Percentiles rank a stretch among this genome's conserved stretches.
Conservation (phyloP, 2,797 vertebrate genomes). For the Morelia viridis region DNA sequence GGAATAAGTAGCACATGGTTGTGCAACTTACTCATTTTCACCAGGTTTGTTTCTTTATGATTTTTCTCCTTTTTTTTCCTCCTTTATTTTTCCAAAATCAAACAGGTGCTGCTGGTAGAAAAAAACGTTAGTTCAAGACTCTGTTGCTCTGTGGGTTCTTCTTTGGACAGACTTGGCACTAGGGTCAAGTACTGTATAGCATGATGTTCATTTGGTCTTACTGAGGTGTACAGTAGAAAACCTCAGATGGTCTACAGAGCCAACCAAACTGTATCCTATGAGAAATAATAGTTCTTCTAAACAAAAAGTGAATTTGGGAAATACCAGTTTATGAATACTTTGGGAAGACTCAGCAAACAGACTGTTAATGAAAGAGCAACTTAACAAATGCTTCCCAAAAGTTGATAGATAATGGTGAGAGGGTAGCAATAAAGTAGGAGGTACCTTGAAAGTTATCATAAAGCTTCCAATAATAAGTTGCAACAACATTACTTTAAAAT, state of each 20-base stretch:
- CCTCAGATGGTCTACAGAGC: not conserved
- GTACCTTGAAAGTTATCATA: not conserved
- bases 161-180: not conserved
- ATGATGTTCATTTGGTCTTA: not conserved
- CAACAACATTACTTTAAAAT: not conserved
- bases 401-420: not conserved
- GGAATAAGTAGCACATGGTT: not conserved
- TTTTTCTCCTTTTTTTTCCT: not conserved
- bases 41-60: not conserved
- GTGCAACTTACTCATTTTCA: not conserved
- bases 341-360: not conserved
- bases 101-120: not conserved
- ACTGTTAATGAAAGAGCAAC: not conserved
- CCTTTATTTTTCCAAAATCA: not conserved
- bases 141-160: not conserved
- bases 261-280: not conserved
- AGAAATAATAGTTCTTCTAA: not conserved
- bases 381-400: not conserved
- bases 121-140: not conserved
- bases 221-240: not conserved
- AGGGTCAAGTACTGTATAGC: not conserved
- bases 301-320: not conserved
- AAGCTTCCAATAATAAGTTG: not conserved
- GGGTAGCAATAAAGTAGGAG: not conserved
- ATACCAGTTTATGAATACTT: not conserved